Base-by-base conservation (phyloP, 2,797 vertebrate species). In the Melanotaenia boesemani region DNA sequence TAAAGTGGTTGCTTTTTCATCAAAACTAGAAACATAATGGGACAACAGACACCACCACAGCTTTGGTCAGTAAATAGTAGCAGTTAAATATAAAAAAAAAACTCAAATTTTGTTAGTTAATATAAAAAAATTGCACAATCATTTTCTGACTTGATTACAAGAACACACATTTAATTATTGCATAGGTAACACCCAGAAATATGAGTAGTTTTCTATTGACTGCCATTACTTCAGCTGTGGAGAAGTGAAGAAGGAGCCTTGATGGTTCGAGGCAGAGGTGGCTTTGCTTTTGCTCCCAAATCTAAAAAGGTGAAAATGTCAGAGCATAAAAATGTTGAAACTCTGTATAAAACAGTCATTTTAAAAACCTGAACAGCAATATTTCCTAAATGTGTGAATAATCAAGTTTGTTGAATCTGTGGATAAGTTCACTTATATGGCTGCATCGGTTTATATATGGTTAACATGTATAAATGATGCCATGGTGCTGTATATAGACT, bases 261-360 rank as follows among this genome's bases (percentile, higher is more conserved):
- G 95, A 28, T 93, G 91, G 70, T 93, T 87, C 34, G 95, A 84
- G 54, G 84, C 92, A 32, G 90, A 81, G 0, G 94, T 59, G 22
- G 95, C 93, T 86, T 97, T 98, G 93, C 93, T 94, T 91, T 95
- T 97, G 92, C 95, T 97, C 77, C 95, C 95, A 91, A 97, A 97
- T 85, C 97, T 98, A 57, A 50, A 30, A 28, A 34, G 26, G 48
- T 41, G 10, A 39, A 12, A 2, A 32, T 13, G 5, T 22, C 1
- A 4, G 16, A 18, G 2, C 4, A 75, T 11, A 39, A 0, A 72
- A 28, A 6, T 63, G 18, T 65, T 59, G 6, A 16, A 52, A 1
- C 0, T 50, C 30, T 26, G 1, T 44, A 5, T 30, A 20, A 9
- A 56, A 61, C 3, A 65, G n/a, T 26, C 1, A 63, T 48, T 55